Evolutionary conservation across 35 echinoderm and acorn worm genomes (phyloP), one percentile per base, ranked within the genome.

Genomic region (Acanthaster planci): DNA sequence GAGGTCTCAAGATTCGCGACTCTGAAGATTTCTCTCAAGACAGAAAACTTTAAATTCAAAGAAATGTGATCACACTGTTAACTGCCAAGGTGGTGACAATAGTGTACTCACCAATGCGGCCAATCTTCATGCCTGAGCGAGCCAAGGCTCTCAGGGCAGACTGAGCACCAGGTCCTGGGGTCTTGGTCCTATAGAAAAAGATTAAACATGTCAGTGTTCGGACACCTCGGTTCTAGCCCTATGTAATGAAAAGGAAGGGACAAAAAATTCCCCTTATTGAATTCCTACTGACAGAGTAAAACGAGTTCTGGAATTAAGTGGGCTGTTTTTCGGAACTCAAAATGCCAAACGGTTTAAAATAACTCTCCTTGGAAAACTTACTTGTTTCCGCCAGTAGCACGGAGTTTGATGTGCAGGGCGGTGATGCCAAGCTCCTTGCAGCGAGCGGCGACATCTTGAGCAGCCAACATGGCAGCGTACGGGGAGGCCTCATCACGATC

Each of bases 371-470:
- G n/a, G n/a, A 4, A 47, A 14, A 90, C 95, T 85, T 86, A 97
- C 95, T 98, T 98, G 95, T 98, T 98, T 57, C 95, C 95, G 42
- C 95, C 95, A 22, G 95, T 98, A 10, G 95, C 95, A 84, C 95
- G 90, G 38, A 98, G 89, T 51, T 94, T 98, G 86, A 98, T 98
- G 86, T 98, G 95, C 7, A 98, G 95, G 37, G 95, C 95, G 54
- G 95, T 98, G 89, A 98, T 98, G 80, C 95, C 95, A 7, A 98
- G 86, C 40, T 98, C 95, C 82, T 98, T 98, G 85, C 95, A 98
- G 59, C 81, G 87, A 26, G 81, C 79, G 40, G 95, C 95, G 3
- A 98, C 95, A 78, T 98, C 95, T 53, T 98, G 95, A 22, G 95
- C 95, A 78, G 95, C 92, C 91, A 93, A 94, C 95, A 98, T 98